phyloP scores from a whole-genome alignment of 1,140 invertebrate genomes.

The Ceratitis capitata region DNA sequence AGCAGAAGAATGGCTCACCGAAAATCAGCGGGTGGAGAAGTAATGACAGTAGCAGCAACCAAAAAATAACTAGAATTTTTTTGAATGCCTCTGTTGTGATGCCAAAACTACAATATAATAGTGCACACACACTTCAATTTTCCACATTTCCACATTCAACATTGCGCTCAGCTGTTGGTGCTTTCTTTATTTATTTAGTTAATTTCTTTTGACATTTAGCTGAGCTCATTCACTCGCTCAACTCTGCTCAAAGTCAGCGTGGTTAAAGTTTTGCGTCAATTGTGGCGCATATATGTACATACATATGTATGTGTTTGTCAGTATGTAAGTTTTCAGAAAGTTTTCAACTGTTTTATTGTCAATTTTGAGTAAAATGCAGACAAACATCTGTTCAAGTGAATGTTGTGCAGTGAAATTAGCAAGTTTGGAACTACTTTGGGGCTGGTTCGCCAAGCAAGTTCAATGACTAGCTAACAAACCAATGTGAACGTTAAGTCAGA shows the following conservation, averaged over 20 bases:
- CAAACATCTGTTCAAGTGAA: neutral
- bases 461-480: too few relatives aligned
- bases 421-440: too few relatives aligned
- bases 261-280: neutral
- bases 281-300: neutral
- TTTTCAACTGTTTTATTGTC: constrained; percentile 12
- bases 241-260: neutral
- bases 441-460: too few relatives aligned
- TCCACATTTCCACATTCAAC: too few relatives aligned
- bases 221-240: neutral
- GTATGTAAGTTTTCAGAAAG: neutral
- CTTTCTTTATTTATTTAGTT: constrained; percentile 18
- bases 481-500: too few relatives aligned
- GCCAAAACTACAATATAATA: neutral
- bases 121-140: neutral
- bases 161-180: neutral
- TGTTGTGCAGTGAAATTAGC: too few relatives aligned
- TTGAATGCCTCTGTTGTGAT: neutral
- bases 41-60: neutral
- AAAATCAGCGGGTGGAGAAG: neutral
- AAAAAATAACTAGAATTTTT: neutral
- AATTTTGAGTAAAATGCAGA: neutral
- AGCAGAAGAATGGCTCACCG: neutral
- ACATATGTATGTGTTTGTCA: neutral
- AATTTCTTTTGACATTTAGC: constrained; percentile 4